phyloP scores from a whole-genome alignment of 1,140 invertebrate genomes.

The Drosophila dunni region DNA sequence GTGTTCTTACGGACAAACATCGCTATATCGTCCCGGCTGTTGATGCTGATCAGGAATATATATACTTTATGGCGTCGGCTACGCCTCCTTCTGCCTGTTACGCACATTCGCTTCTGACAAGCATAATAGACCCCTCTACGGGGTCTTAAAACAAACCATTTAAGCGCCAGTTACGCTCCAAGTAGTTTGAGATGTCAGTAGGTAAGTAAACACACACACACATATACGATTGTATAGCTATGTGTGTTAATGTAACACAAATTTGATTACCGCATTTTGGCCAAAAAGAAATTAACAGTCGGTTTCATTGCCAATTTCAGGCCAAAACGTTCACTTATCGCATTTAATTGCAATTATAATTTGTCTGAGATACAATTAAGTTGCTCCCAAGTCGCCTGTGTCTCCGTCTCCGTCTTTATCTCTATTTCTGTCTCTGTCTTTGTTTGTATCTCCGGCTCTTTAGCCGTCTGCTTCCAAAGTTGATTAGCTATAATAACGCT shows the following conservation, averaged over 20 bases:
- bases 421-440: background rate
- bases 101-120: too few relatives aligned
- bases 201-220: too few relatives aligned
- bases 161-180: too few relatives aligned
- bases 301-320: slow-evolving; percentile 58
- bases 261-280: slow-evolving; percentile 4
- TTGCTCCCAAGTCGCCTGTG: background rate
- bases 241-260: background rate
- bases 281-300: background rate
- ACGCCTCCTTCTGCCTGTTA: too few relatives aligned
- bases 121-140: too few relatives aligned
- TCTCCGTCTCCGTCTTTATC: background rate
- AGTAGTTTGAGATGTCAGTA: too few relatives aligned
- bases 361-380: slow-evolving; percentile 54
- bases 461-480: slow-evolving; percentile 6
- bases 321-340: slow-evolving; percentile 45
- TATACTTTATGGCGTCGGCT: too few relatives aligned
- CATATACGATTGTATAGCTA: too few relatives aligned
- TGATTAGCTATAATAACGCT: slow-evolving; percentile 61
- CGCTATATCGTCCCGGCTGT: too few relatives aligned
- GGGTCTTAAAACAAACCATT: too few relatives aligned
- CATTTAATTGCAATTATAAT: slow-evolving; percentile 64
- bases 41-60: too few relatives aligned
- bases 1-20: too few relatives aligned
- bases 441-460: background rate